Evolutionary conservation across 2,888 invertebrate genomes (phyloP), one percentile per base, ranked within the genome.

Genomic region (Chloromyia formosa): DNA sequence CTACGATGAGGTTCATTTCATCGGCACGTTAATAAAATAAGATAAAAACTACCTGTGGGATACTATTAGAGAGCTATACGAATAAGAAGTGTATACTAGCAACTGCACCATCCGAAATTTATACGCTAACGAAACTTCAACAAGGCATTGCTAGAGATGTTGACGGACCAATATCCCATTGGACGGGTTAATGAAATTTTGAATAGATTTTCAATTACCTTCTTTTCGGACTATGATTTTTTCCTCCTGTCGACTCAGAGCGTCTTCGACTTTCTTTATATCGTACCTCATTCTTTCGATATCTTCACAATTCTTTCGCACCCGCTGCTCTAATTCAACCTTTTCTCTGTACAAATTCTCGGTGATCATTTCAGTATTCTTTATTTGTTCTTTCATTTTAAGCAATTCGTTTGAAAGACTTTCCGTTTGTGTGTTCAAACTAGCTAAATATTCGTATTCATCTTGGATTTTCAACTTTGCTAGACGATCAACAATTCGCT

Each of bases 291-390:
- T 20, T 12, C 40, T 27, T n/a, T 40, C 16, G 4, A 71, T 71
- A 18, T 71, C 71, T 1, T 71, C 40, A 40, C 35, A 23, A 22
- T 71, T 71, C 10, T 20, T 14, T 14, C 20, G 56, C 40, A 71
- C 40, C 2, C 18, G 12, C 40, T 42, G 27, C 35, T 40, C 49
- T 35, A 58, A 20, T 12, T 58, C 22, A 12, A 1, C 1, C 42
- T 71, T 58, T 14, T 58, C 56, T 1, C 10, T 16, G 4, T 14
- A 18, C 16, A 71, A 35, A 12, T 27, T 20, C 1, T 35, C 71
- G 1, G 58, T 20, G 20, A 58, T 18, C 12, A 14, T 56, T 40
- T 14, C 42, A 40, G 56, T 71, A 1, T 40, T 0, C 7, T 20
- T 12, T 40, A 71, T 40, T 20, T 58, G 56, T 7, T 35, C 12